phyloP scores from a whole-genome alignment of 2,888 invertebrate species.

The Tuta absoluta region DNA sequence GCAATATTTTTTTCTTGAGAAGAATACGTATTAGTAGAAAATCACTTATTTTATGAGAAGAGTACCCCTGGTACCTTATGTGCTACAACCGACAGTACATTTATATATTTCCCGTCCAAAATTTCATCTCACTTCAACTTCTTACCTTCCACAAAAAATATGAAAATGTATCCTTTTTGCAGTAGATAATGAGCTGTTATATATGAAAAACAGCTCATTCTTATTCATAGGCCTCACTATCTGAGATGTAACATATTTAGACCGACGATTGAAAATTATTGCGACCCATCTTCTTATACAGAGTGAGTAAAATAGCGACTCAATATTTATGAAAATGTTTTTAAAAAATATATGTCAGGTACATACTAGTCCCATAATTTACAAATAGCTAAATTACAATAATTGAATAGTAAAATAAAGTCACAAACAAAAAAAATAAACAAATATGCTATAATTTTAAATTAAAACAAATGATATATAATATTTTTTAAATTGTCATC shows the following conservation, averaged over 20 bases:
- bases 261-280: slow-evolving; percentile 55
- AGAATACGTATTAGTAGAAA: too few species aligned
- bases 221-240: slow-evolving; percentile 50
- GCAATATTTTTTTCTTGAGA: too few species aligned
- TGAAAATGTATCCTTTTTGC: slow-evolving; percentile 38
- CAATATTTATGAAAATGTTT: neutral
- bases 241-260: slow-evolving; percentile 51
- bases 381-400: too few species aligned
- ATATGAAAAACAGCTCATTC: slow-evolving; percentile 42
- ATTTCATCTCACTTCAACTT: neutral
- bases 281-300: slow-evolving; percentile 1
- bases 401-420: too few species aligned
- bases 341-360: neutral
- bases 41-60: too few species aligned
- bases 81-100: too few species aligned
- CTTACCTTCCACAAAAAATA: neutral
- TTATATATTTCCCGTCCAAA: neutral
- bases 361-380: too few species aligned
- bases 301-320: neutral
- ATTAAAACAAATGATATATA: too few species aligned
- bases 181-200: slow-evolving; percentile 39
- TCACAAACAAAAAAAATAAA: too few species aligned
- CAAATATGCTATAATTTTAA: too few species aligned
- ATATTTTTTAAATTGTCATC: too few species aligned
- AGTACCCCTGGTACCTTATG: too few species aligned